Evolutionary conservation across 2,113 vertebrate genomes (phyloP), one percentile per base, ranked within the genome.

Genomic region (Puffinus mauretanicus): DNA sequence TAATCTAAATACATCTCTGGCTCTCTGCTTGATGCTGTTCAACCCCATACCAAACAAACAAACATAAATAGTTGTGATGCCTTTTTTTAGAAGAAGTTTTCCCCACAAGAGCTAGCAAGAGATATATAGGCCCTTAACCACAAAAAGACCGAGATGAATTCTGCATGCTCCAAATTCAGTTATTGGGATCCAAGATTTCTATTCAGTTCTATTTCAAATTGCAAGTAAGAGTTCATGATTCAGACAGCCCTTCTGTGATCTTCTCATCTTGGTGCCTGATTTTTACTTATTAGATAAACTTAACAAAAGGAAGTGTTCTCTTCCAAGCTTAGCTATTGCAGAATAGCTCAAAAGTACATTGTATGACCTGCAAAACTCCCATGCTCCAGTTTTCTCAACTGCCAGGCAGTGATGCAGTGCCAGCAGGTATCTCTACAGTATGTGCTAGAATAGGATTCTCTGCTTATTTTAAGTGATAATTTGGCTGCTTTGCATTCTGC

Each of bases 1-100:
- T 36, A 91, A 79, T 89, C 61, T 92, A 91, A 93, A 94, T 36
- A 40, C 61, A 78, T 93, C 67, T 73, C 89, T 88, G 87, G 40
- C 66, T 77, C 71, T 69, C 46, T 70, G 36, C 83, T 94, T 16
- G 4, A 16, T 87, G 69, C 73, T 77, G 25, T 40, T 94, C 86
- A 82, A 29, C 51, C 44, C 52, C 10, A 3, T 26, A 91, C 30
- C 54, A 91, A 93, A 82, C 76, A 91, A 93, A 83, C 25, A 95
- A 72, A 61, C 34, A 85, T 11, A 65, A 93, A 79, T 55, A 49
- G 5, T 11, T 85, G 29, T 3, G 40, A 40, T 65, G 66, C 6
- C 29, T 76, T 86, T 85, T 82, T 76, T 67, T 26, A 47, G 44
- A 65, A n/a, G 15, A 49, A 40, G 7, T 40, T 84, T 84, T 72